phyloP scores from a whole-genome alignment of 2,888 invertebrate species.

The Ctena decussata region DNA sequence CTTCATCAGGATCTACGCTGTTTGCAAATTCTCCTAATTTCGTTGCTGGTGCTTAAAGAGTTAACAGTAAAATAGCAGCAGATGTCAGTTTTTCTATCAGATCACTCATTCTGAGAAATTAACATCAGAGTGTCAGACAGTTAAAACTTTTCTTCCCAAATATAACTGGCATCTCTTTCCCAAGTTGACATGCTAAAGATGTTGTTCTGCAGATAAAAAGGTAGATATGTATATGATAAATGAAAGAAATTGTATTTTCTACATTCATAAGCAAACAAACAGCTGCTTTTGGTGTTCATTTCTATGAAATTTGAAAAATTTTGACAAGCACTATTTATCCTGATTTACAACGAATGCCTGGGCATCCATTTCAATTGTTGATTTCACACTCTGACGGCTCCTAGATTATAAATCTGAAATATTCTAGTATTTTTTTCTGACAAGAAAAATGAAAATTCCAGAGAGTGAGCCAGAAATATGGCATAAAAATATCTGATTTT shows the following conservation, averaged over 20 bases:
- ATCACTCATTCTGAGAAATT: neutral
- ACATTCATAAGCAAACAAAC: slow-evolving; percentile 39
- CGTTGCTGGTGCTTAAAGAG: too few species aligned
- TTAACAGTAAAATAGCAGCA: neutral
- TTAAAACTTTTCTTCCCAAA: slow-evolving; percentile 22
- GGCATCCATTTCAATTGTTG: slow-evolving; percentile 11
- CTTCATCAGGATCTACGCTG: too few species aligned
- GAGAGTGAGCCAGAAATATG: neutral
- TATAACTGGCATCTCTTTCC: slow-evolving; percentile 66
- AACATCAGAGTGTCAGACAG: slow-evolving; percentile 4
- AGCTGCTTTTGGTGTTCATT: slow-evolving; percentile 53
- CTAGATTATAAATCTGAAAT: neutral
- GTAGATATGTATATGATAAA: slow-evolving; percentile 60
- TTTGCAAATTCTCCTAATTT: too few species aligned
- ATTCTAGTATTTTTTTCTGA: neutral
- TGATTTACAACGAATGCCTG: slow-evolving; percentile 44
- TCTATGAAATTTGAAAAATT: slow-evolving; percentile 63
- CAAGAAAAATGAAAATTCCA: slow-evolving; percentile 16
- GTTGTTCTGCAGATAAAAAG: slow-evolving; percentile 45
- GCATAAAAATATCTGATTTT: slow-evolving; percentile 17
- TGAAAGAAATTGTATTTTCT: slow-evolving; percentile 53
- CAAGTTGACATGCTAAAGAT: slow-evolving; percentile 63
- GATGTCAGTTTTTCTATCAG: neutral
- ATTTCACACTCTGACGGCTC: neutral
- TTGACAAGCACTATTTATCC: slow-evolving; percentile 59